phyloP scores from a whole-genome alignment of 1,140 invertebrate genomes.

The Venturia canescens region DNA sequence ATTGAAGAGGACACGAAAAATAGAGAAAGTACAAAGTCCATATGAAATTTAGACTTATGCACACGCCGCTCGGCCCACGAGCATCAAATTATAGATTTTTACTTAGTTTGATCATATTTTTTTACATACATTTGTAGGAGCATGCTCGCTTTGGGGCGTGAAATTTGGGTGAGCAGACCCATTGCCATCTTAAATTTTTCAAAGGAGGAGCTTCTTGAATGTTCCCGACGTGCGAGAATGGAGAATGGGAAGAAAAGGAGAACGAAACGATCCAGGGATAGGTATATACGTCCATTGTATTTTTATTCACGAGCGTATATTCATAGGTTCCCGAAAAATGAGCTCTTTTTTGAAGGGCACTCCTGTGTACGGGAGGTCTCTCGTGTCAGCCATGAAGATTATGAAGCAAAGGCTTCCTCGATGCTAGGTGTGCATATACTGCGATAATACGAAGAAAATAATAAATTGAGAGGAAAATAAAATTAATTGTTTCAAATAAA shows the following conservation, averaged over 20 bases:
- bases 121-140: not conserved
- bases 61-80: not conserved
- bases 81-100: not conserved
- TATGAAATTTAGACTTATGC: not conserved
- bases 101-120: not conserved
- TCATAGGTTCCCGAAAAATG: not conserved
- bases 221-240: not conserved
- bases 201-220: not conserved
- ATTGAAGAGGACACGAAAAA: not conserved
- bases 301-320: too few relatives aligned
- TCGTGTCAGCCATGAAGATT: too few relatives aligned
- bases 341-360: not conserved
- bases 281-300: not conserved
- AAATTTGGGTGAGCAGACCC: not conserved
- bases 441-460: too few relatives aligned
- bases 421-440: too few relatives aligned
- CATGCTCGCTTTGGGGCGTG: not conserved
- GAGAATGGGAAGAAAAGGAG: not conserved
- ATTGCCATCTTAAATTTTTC: not conserved
- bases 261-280: not conserved
- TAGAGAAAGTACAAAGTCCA: not conserved
- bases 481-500: too few relatives aligned
- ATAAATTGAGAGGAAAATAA: too few relatives aligned
- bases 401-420: too few relatives aligned
- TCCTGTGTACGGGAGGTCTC: too few relatives aligned